A percentile compares a stretch with the other conserved stretches of the same genome.
Evolutionary conservation across 2,113 vertebrate species (phyloP).

Genomic region (Parus major): DNA sequence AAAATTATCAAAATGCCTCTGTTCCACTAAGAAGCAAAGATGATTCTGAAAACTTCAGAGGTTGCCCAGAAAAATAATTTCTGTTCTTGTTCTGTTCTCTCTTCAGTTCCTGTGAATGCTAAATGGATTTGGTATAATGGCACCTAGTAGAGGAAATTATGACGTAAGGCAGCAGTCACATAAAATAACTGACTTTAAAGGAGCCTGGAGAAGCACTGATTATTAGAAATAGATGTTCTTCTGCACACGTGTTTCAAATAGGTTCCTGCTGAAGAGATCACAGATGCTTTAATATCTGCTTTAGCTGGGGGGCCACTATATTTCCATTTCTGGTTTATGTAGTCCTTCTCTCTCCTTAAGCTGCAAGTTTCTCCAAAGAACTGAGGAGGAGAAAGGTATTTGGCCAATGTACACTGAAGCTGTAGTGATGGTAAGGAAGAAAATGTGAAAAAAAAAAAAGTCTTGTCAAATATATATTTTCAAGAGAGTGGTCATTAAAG

Average conservation of each 20-base stretch:
- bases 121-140: neutral
- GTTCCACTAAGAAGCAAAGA: neutral
- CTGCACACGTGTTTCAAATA: accelerated
- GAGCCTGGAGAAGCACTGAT: accelerated
- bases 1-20: neutral
- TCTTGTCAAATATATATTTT: neutral
- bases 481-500: neutral
- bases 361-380: neutral
- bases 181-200: neutral
- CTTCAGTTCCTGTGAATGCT: neutral
- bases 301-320: neutral
- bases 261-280: neutral
- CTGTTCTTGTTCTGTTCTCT: neutral
- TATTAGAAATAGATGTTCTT: neutral
- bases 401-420: neutral
- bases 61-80: neutral
- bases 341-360: neutral
- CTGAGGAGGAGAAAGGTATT: neutral
- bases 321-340: neutral
- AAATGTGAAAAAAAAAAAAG: neutral
- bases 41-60: neutral
- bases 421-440: neutral
- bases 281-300: neutral
- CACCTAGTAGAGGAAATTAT: neutral
- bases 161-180: neutral